These are phyloP conservation scores for Drosophila cognata DNA, from an alignment of 2,888 invertebrate species.

Conservation along the genomic window DNA sequence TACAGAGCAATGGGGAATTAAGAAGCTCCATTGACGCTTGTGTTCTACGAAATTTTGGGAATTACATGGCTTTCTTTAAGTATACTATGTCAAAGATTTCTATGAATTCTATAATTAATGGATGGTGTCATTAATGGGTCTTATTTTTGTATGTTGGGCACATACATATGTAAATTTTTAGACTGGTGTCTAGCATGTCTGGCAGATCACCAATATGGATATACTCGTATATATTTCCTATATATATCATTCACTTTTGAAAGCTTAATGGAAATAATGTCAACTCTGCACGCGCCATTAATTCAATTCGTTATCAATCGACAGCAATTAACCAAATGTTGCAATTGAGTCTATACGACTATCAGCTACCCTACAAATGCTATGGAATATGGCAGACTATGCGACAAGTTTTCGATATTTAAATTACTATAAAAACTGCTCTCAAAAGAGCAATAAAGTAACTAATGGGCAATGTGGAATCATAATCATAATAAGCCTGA, in stretches of 20 bases:
- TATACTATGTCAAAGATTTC: conserved; percentile 8
- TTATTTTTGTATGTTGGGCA: background rate
- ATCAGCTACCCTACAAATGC: conserved; percentile 1
- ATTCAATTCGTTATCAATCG: conserved; percentile 39
- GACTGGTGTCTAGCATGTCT: background rate
- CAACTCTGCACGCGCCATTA: conserved; percentile 33
- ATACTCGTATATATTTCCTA: background rate
- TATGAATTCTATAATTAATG: background rate
- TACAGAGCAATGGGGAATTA: conserved; percentile 4
- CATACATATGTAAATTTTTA: background rate
- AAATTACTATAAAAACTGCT: background rate
- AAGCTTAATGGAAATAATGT: conserved; percentile 9
- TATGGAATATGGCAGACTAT: background rate
- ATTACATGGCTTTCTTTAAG: background rate
- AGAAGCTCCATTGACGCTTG: conserved; percentile 5
- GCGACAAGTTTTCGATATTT: background rate
- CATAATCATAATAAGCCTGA: background rate
- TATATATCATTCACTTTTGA: conserved; percentile 1
- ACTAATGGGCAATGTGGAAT: background rate
- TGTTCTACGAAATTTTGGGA: conserved; percentile 3
- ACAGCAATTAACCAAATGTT: conserved; percentile 13
- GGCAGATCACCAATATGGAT: background rate
- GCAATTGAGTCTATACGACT: background rate
- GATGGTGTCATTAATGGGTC: background rate
- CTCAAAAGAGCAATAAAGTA: background rate